phyloP scores from a whole-genome alignment of 1,140 invertebrate species.

The Dreissena polymorpha region DNA sequence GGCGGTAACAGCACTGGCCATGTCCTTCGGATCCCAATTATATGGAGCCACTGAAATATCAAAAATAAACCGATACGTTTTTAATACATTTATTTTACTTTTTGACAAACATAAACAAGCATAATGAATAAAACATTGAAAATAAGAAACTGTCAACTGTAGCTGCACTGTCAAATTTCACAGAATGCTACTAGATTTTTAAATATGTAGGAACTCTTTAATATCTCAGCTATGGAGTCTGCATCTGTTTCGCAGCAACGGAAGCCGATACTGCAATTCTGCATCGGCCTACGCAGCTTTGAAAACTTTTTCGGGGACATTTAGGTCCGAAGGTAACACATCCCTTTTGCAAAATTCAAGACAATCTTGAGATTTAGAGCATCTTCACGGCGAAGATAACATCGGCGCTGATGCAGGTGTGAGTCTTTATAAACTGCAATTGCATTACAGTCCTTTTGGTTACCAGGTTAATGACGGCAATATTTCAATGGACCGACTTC shows the following conservation, averaged over 20 bases:
- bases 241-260: constrained; percentile 3
- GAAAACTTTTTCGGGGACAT: constrained; percentile 22
- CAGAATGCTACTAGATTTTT: too few species aligned
- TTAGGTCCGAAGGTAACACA: constrained; percentile 11
- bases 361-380: background rate
- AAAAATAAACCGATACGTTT: too few species aligned
- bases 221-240: background rate
- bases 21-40: too few species aligned
- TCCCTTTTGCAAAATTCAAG: background rate
- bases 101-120: too few species aligned
- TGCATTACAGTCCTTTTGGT: constrained; percentile 22
- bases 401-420: background rate
- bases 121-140: too few species aligned
- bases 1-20: too few species aligned
- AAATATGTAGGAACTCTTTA: too few species aligned
- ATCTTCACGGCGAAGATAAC: constrained; percentile 20
- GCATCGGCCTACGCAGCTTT: background rate
- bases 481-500: constrained; percentile 16
- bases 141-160: too few species aligned
- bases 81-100: too few species aligned
- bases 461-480: background rate
- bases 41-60: too few species aligned
- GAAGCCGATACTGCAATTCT: constrained; percentile 29
- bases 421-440: constrained; percentile 16
- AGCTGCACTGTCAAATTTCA: too few species aligned